Evolutionary conservation across 1,140 invertebrate species (phyloP).

Genomic region (Euschistus heros): DNA sequence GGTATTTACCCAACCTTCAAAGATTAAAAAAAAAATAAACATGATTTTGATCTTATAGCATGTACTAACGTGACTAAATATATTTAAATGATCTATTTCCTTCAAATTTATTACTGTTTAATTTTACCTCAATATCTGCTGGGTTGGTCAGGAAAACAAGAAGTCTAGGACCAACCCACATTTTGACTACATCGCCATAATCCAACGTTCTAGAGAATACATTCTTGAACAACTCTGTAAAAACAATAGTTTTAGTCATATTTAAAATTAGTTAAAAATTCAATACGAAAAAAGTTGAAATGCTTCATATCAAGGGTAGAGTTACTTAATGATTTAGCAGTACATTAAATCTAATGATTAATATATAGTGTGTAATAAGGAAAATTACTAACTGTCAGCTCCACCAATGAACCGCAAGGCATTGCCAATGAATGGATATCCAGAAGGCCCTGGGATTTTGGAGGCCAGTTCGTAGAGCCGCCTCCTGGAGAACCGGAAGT

Average conservation of each 20-base stretch:
- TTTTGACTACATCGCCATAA: constrained; percentile 42
- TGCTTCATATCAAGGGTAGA: too few species aligned
- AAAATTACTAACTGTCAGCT: constrained; percentile 27
- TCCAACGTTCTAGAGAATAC: neutral
- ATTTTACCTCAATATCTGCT: constrained; percentile 53
- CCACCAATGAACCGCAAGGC: constrained; percentile 46
- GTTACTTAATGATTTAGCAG: too few species aligned
- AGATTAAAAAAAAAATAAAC: too few species aligned
- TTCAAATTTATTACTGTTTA: too few species aligned
- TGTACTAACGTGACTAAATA: too few species aligned
- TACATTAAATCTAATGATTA: too few species aligned
- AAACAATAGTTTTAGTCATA: too few species aligned
- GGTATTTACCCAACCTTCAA: too few species aligned
- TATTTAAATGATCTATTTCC: too few species aligned
- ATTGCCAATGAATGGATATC: constrained; percentile 59
- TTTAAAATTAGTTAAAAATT: too few species aligned
- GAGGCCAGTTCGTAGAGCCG: constrained; percentile 56
- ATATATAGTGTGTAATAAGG: neutral
- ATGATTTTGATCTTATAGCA: too few species aligned
- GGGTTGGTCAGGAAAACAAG: constrained; percentile 60
- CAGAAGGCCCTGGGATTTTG: constrained; percentile 55
- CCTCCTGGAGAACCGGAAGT: constrained; percentile 34
- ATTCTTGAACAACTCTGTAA: constrained; percentile 1
- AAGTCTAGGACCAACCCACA: constrained; percentile 64
- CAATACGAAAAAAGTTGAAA: too few species aligned